Evolutionary conservation across 2,888 invertebrate species (phyloP).

Genomic region (Hetaerina titia): DNA sequence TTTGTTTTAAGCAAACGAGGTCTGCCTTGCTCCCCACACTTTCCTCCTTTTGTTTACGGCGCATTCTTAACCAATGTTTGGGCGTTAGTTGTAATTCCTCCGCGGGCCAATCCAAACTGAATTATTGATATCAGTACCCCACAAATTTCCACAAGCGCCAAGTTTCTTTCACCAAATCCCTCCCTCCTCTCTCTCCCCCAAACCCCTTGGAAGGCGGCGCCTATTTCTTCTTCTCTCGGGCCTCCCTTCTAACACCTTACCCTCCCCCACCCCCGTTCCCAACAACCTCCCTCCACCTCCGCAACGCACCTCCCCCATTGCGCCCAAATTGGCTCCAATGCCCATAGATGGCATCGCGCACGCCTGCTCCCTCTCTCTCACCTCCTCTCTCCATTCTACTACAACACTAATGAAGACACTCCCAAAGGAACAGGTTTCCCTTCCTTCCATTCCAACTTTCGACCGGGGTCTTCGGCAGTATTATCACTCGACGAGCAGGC

Average conservation of each 20-base stretch:
- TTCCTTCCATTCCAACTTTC: conserved; percentile 17
- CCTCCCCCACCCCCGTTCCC: not conserved
- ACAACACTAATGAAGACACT: conserved; percentile 49
- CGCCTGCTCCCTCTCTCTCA: not conserved
- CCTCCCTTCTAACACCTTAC: not conserved
- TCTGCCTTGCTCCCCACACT: too few relatives aligned
- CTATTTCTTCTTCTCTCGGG: not conserved
- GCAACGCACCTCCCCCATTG: not conserved
- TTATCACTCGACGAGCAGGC: conserved; percentile 8
- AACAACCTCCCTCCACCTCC: not conserved
- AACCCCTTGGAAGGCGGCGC: not conserved
- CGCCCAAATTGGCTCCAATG: conserved; percentile 17
- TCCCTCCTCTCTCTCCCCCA: not conserved
- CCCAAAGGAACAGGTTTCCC: conserved; percentile 46
- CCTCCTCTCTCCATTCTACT: not conserved
- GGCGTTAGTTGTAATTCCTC: not conserved
- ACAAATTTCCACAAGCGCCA: not conserved
- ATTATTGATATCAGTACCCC: not conserved
- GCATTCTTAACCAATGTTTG: not conserved
- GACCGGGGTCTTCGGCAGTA: not conserved
- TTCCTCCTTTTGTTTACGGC: too few relatives aligned
- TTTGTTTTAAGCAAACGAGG: too few relatives aligned
- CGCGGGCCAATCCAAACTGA: not conserved
- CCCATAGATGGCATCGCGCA: conserved; percentile 7
- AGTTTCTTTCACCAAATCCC: not conserved